These are phyloP conservation scores for Drosophila serrata DNA, from an alignment of 1,140 invertebrate genomes.

Conservation along the genomic window DNA sequence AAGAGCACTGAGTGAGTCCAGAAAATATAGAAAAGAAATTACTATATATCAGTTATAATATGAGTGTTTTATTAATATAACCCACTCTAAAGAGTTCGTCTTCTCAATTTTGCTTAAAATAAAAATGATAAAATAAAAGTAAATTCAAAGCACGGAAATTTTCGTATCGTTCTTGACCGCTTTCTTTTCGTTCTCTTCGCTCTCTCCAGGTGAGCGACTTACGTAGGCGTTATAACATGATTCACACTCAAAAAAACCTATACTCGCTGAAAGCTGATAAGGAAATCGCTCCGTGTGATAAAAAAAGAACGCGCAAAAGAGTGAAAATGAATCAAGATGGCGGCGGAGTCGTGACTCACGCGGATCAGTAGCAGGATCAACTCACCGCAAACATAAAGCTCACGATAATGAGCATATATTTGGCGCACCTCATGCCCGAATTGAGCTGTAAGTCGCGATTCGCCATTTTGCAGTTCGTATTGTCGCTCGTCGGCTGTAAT, in stretches of 20 bases:
- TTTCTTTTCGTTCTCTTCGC: conserved; percentile 11
- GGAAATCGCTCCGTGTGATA: conserved; percentile 22
- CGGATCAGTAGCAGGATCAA: conserved; percentile 67
- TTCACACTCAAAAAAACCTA: conserved; percentile 38
- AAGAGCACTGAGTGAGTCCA: neutral
- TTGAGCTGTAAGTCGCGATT: conserved; percentile 86
- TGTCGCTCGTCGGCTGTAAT: conserved; percentile 32
- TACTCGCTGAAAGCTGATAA: conserved; percentile 53
- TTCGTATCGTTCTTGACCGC: conserved; percentile 30
- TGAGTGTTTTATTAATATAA: neutral
- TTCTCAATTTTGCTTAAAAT: too few species aligned
- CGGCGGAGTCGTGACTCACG: conserved; percentile 63
- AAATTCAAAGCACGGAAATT: conserved; percentile 1
- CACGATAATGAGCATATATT: conserved; percentile 93
- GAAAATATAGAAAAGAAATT: neutral
- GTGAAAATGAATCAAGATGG: conserved; percentile 56
- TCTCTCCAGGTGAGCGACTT: conserved; percentile 14
- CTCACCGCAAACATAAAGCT: conserved; percentile 95
- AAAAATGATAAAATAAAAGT: too few species aligned
- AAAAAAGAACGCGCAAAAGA: conserved; percentile 27
- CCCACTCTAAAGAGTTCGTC: neutral
- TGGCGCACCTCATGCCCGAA: conserved; percentile 92
- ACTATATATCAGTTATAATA: neutral
- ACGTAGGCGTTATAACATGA: conserved; percentile 32
- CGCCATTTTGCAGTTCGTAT: conserved; percentile 59